phyloP scores from a whole-genome alignment of 2,797 vertebrate genomes.

The Phalloptychus januarius region DNA sequence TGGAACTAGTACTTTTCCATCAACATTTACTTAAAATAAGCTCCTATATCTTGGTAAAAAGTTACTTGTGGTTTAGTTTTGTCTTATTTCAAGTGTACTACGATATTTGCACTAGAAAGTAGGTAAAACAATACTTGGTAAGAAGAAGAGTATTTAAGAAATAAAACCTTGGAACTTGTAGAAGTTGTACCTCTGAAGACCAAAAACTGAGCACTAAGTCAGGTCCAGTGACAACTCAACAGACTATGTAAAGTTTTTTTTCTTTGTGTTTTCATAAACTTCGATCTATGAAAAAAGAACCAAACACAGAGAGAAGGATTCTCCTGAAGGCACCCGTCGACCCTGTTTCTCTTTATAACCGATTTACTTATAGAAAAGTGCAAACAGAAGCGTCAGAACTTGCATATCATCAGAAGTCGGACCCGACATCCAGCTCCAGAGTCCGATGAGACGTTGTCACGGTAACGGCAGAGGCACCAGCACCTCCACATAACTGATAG shows the following conservation, averaged over 20 bases:
- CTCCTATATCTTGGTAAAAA: too few relatives aligned
- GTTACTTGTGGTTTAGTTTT: too few relatives aligned
- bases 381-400: constrained; percentile 34
- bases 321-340: neutral
- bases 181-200: neutral
- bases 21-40: too few relatives aligned
- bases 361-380: constrained; percentile 34
- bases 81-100: too few relatives aligned
- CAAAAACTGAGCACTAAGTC: neutral
- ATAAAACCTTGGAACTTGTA: neutral
- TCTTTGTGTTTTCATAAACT: neutral
- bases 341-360: constrained; percentile 18
- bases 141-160: neutral
- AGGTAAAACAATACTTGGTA: too few relatives aligned
- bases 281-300: neutral
- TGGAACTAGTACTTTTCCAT: too few relatives aligned
- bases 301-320: neutral
- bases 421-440: neutral
- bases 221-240: too few relatives aligned
- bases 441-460: constrained; percentile 54
- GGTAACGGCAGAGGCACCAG: constrained; percentile 87
- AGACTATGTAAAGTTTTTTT: neutral
- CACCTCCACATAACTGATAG: constrained; percentile 89
- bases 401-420: constrained; percentile 29
- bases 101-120: too few relatives aligned